Evolutionary conservation across 2,888 invertebrate species (phyloP).

Genomic region (Caenorhabditis angaria): DNA sequence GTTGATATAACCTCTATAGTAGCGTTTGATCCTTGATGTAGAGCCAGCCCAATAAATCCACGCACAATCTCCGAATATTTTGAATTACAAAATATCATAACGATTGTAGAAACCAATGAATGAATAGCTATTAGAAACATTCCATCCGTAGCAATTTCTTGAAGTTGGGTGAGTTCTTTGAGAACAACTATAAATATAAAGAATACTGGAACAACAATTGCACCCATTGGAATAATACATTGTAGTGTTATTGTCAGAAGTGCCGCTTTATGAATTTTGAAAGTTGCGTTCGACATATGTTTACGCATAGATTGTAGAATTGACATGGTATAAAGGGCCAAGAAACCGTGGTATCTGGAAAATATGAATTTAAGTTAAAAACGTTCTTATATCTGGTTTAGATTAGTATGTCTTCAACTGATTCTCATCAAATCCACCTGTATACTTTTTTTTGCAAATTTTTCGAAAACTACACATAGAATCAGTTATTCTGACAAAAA

Average conservation of each 20-base stretch:
- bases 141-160: constrained; percentile 16
- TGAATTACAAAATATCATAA: too few relatives aligned
- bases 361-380: too few relatives aligned
- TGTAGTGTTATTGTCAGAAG: constrained; percentile 22
- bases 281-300: constrained; percentile 20
- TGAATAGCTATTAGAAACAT: constrained; percentile 20
- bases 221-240: constrained; percentile 10
- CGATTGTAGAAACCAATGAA: constrained; percentile 16
- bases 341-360: constrained; percentile 1
- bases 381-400: too few relatives aligned
- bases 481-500: too few relatives aligned
- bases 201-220: constrained; percentile 17
- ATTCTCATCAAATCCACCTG: too few relatives aligned
- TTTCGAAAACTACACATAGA: too few relatives aligned
- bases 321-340: constrained; percentile 18
- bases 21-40: too few relatives aligned
- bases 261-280: constrained; percentile 15
- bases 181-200: constrained; percentile 1
- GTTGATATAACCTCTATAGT: too few relatives aligned
- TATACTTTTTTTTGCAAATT: too few relatives aligned
- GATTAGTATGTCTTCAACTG: too few relatives aligned
- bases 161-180: background rate
- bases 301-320: constrained; percentile 20
- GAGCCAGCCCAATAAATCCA: too few relatives aligned
- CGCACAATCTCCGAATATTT: too few relatives aligned